Base-by-base conservation (phyloP, 2,797 vertebrate species). In the Scarus forsteni region DNA sequence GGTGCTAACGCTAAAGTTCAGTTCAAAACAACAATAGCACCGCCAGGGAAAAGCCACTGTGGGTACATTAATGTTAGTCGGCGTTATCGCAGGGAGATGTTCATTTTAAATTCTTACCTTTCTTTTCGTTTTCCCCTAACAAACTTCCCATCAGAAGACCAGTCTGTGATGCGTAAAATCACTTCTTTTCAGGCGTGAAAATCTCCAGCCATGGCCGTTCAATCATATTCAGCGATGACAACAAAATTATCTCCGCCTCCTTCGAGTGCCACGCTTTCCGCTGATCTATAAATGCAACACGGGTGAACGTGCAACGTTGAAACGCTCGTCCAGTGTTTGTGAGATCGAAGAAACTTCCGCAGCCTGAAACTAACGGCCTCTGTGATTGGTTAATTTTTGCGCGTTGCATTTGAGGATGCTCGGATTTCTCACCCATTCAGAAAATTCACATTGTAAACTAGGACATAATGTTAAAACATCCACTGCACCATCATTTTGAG, bases 151-250 rank as follows among this genome's bases (percentile, higher is more conserved):
- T 77, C 69, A 39, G 55, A 60, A 50, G 70, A 40, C 19, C 49
- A 62, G 61, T 44, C 52, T 14, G 0, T 13, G 55, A 75, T 60
- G 12, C 43, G 78, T 58, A 8, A 78, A 54, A 80, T 78, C 83
- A 79, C 86, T 88, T 88, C 80, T 88, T 90, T 80, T 85, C 88
- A 85, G 45, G 86, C 84, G 88, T 88, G 83, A 85, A 88, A 90
- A 87, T 88, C 75, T 34, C 74, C 48, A 79, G 66, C 79, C 88
- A 82, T 90, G 49, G 70, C 67, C 84, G 81, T 89, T 92, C 89
- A 85, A 87, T 91, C 90, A 86, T 88, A 69, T 83, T 85, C 72
- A 46, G 49, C 70, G 74, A 83, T 91, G 88, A 85, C 86, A 88
- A 92, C 89, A 92, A 67, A 54, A 36, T 60, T 9, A 8, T 58